These are phyloP conservation scores for Tetanocera ferruginea DNA, from an alignment of 2,888 invertebrate genomes.

Conservation along the genomic window DNA sequence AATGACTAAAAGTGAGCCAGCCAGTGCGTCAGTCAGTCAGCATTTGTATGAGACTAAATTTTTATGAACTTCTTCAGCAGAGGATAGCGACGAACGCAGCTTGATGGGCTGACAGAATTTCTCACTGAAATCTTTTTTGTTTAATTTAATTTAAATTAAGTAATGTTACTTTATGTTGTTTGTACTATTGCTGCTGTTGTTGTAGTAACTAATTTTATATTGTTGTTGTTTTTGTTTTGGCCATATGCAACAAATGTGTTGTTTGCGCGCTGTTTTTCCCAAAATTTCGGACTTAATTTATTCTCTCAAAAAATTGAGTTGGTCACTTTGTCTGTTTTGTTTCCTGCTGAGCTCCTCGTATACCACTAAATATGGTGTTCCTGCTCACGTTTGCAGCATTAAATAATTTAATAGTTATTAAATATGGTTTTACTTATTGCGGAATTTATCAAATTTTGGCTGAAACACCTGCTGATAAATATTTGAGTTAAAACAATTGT, in stretches of 20 bases:
- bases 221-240: neutral
- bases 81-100: neutral
- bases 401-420: too few relatives aligned
- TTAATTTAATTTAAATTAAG: constrained; percentile 1
- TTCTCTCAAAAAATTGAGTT: too few relatives aligned
- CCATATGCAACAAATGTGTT: neutral
- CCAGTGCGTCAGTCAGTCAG: neutral
- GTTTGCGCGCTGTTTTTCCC: neutral
- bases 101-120: neutral
- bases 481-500: too few relatives aligned
- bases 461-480: too few relatives aligned
- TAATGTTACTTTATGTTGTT: neutral
- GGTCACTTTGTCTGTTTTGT: too few relatives aligned
- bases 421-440: too few relatives aligned
- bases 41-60: neutral
- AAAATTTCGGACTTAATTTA: too few relatives aligned
- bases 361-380: too few relatives aligned
- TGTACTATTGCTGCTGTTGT: neutral
- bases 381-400: too few relatives aligned
- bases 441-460: too few relatives aligned
- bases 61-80: neutral
- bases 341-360: too few relatives aligned
- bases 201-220: neutral
- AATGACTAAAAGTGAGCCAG: neutral
- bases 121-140: constrained; percentile 1